Percentiles rank a stretch among this genome's conserved stretches.
Evolutionary conservation across 2,113 vertebrate genomes (phyloP).

Genomic region (Tachysurus fulvidraco): DNA sequence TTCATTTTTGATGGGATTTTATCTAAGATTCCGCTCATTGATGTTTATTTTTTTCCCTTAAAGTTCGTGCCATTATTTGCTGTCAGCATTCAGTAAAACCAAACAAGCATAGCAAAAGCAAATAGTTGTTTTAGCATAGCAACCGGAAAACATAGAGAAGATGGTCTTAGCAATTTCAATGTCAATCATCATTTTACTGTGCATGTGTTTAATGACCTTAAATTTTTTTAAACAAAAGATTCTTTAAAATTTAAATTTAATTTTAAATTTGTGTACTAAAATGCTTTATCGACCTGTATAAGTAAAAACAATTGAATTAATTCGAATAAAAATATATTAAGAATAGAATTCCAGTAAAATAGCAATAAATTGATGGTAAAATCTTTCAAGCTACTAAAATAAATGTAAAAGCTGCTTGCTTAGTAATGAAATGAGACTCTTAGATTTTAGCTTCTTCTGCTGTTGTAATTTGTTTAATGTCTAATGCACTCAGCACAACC

Average conservation of each 20-base stretch:
- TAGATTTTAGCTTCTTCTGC: background rate
- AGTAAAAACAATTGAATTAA: too few species aligned
- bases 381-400: background rate
- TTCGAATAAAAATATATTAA: too few species aligned
- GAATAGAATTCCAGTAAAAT: too few species aligned
- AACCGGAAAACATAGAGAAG: background rate
- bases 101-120: background rate
- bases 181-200: too few species aligned
- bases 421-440: background rate
- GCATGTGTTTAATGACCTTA: too few species aligned
- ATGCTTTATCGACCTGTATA: too few species aligned
- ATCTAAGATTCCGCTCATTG: background rate
- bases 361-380: too few species aligned
- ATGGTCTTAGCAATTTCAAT: background rate
- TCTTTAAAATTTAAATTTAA: too few species aligned
- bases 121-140: background rate
- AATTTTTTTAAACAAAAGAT: too few species aligned
- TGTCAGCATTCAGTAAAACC: background rate
- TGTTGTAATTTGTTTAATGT: background rate
- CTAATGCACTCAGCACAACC: background rate
- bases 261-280: too few species aligned
- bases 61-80: background rate
- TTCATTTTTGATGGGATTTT: background rate
- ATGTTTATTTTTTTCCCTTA: background rate
- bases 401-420: background rate